Base-by-base conservation (phyloP, 2,797 vertebrate genomes). In the Catamblyrhynchus diadema region DNA sequence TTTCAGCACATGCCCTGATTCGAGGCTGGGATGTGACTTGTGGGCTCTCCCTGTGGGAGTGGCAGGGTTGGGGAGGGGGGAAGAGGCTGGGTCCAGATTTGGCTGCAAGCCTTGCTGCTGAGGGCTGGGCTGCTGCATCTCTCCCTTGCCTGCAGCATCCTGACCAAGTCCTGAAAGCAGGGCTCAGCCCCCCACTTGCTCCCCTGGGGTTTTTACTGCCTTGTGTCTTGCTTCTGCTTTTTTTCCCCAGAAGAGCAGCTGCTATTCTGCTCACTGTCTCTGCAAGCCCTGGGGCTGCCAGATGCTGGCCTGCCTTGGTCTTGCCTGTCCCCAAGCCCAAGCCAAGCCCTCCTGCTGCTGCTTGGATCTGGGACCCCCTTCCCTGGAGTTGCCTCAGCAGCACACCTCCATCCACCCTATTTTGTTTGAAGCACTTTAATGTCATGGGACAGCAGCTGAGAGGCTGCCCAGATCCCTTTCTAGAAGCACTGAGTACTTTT, bases 371-470 rank as follows among this genome's bases (percentile, higher is more conserved):
- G 45, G 41, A 78, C 23, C 78, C 33, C 33, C 12, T 80, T 90
- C 59, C 70, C 47, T 50, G 21, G 25, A 60, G 27, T 51, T 45
- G 44, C 51, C 75, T 78, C 62, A 37, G 53, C 84, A 83, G 54
- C 74, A 60, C 57, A 78, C 60, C 44, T 94, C 81, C 56, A 59
- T 75, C 53, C 28, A 65, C 39, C 39, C 53, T 20, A 1, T 78
- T 88, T 87, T 79, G 42, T 90, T 86, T 90, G 53, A 95, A 95
- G 95, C 95, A 96, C 94, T 95, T 94, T 92, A 94, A 81, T 33
- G 57, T 86, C 32, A 23, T 16, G 81, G 83, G 81, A 86, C 45
- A 42, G 81, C 84, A 92, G 66, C 73, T 25, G 32, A 75, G 28
- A 67, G 60, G 67, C 86, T 90, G 79, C 16, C 47, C 4, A 4